Conservation (phyloP, 2,113 vertebrate species). For the Cavia porcellus region DNA sequence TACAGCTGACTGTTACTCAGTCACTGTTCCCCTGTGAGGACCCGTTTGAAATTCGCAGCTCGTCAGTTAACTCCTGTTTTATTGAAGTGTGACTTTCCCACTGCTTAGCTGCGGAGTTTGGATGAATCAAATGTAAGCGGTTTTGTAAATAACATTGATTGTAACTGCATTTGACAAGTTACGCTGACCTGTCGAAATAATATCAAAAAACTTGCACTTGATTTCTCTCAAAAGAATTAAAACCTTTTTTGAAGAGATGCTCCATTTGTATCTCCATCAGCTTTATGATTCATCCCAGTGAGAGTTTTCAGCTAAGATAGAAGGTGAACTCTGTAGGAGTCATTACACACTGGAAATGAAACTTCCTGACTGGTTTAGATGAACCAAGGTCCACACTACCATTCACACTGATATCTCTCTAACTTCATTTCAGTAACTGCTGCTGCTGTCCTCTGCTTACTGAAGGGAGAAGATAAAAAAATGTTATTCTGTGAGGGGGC, state of each 20-base stretch:
- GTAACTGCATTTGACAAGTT: conserved; percentile 62
- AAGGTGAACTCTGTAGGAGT: conserved; percentile 70
- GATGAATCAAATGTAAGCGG: not conserved
- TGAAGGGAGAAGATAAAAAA: conserved; percentile 47
- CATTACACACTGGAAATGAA: conserved; percentile 77
- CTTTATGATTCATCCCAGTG: conserved; percentile 65
- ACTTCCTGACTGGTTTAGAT: conserved; percentile 76
- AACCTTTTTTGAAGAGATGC: conserved; percentile 74
- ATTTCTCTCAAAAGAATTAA: conserved; percentile 53
- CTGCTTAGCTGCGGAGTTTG: not conserved
- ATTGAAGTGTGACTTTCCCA: not conserved
- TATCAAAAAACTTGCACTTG: conserved; percentile 63
- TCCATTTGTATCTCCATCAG: conserved; percentile 36
- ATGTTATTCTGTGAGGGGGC: conserved; percentile 31
- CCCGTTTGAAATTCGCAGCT: not conserved
- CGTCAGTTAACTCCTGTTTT: not conserved
- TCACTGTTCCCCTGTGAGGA: not conserved
- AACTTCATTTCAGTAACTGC: conserved; percentile 68
- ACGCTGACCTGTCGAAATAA: conserved; percentile 63
- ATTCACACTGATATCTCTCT: conserved; percentile 55
- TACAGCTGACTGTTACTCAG: not conserved
- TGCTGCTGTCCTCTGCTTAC: conserved; percentile 45
- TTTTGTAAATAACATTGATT: conserved; percentile 66
- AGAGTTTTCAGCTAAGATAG: conserved; percentile 63
- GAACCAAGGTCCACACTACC: conserved; percentile 53